Conservation (phyloP, 1,140 invertebrate species). For the Ceratosolen fusciceps region DNA sequence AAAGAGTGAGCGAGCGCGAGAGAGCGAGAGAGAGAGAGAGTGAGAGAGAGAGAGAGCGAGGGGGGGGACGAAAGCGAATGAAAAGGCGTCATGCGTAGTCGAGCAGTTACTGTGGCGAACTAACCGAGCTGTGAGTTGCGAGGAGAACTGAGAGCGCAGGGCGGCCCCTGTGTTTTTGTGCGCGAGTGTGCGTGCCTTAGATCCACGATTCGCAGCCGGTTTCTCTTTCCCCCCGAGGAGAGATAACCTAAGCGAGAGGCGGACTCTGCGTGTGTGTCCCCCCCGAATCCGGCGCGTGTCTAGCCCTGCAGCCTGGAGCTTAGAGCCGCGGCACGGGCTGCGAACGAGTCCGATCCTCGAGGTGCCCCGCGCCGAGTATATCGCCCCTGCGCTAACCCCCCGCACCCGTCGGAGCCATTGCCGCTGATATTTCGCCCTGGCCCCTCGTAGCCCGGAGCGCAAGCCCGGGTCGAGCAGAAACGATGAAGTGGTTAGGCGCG, state of each 20-base stretch:
- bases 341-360: neutral
- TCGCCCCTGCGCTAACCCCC: neutral
- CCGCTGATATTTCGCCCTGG: conserved; percentile 30
- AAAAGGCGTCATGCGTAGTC: conserved; percentile 46
- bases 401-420: neutral
- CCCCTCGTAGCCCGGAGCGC: conserved; percentile 1
- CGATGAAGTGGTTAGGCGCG: conserved; percentile 70
- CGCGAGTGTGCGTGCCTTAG: conserved; percentile 17
- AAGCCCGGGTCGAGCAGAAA: conserved; percentile 48
- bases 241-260: conserved; percentile 37
- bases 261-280: conserved; percentile 27
- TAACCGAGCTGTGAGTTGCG: neutral
- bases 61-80: neutral
- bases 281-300: neutral
- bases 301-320: neutral
- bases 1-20: neutral
- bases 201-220: conserved; percentile 46
- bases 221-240: conserved; percentile 39
- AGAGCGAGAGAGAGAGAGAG: conserved; percentile 8
- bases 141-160: conserved; percentile 2
- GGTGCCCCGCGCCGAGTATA: neutral
- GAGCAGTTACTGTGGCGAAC: conserved; percentile 4
- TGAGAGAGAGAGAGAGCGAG: conserved; percentile 17
- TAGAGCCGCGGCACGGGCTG: neutral
- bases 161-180: conserved; percentile 6